Evolutionary conservation across 2,888 invertebrate genomes (phyloP).

Genomic region (Zygothrica quintamaculata): DNA sequence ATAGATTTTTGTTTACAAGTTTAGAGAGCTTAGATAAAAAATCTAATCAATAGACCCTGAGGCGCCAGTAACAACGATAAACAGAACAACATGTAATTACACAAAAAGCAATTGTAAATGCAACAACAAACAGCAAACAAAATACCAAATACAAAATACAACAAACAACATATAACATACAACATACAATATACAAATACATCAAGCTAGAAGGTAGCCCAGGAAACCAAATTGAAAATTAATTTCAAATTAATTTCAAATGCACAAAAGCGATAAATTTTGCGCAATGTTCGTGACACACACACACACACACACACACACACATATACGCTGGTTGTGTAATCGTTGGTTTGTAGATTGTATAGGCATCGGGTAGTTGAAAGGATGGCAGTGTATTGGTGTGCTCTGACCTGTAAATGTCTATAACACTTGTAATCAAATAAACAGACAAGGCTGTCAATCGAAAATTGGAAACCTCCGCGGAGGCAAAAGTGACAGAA

Average conservation of each 20-base stretch:
- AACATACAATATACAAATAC: slow-evolving; percentile 10
- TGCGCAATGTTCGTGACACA: slow-evolving; percentile 61
- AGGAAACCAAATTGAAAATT: slow-evolving; percentile 75
- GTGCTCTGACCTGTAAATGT: slow-evolving; percentile 45
- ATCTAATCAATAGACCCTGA: slow-evolving; percentile 74
- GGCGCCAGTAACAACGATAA: slow-evolving; percentile 53
- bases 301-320: slow-evolving; percentile 19
- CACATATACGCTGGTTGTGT: slow-evolving; percentile 8
- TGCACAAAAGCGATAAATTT: slow-evolving; percentile 71
- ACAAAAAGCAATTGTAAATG: slow-evolving; percentile 40
- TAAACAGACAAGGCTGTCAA: slow-evolving; percentile 55
- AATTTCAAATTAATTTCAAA: slow-evolving; percentile 77
- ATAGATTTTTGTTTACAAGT: too few species aligned
- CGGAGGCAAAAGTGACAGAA: slow-evolving; percentile 13
- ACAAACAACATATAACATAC: slow-evolving; percentile 27
- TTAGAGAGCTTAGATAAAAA: too few species aligned
- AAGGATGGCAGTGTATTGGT: not conserved
- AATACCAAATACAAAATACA: slow-evolving; percentile 17
- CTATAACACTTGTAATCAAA: slow-evolving; percentile 61
- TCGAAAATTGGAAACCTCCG: slow-evolving; percentile 34
- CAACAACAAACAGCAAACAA: too few species aligned
- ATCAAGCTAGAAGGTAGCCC: slow-evolving; percentile 31
- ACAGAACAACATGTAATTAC: slow-evolving; percentile 63
- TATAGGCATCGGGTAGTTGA: not conserved
- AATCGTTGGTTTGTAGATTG: not conserved